A percentile compares a stretch with the other conserved stretches of the same genome.
These are phyloP conservation scores for Phalacrocorax pelagicus DNA, from an alignment of 2,113 vertebrate genomes.

Conservation along the genomic window DNA sequence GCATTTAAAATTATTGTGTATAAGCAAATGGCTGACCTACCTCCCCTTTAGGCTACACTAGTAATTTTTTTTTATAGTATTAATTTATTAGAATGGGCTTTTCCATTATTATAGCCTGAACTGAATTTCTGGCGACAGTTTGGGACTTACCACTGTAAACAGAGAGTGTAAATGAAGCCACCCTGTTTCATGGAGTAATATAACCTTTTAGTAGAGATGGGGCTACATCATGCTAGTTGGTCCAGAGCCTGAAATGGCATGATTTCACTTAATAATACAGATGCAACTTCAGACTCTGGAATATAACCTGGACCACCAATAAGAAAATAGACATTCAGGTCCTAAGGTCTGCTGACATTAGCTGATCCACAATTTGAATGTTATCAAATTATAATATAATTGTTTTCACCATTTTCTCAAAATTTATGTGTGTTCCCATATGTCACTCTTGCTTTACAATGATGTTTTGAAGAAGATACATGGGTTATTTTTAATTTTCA, in stretches of 20 bases:
- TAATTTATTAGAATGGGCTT: not conserved
- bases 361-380: not conserved
- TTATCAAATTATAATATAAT: not conserved
- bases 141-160: not conserved
- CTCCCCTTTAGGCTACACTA: not conserved
- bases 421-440: not conserved
- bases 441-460: not conserved
- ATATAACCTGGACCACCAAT: not conserved
- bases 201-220: not conserved
- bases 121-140: not conserved
- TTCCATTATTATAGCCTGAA: not conserved
- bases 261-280: not conserved
- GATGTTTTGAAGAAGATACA: not conserved
- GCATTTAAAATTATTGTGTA: not conserved
- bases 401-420: not conserved
- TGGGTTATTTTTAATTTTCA: not conserved
- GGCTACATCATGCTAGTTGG: not conserved
- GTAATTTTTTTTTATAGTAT: not conserved
- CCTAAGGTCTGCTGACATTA: not conserved
- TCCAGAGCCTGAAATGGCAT: not conserved
- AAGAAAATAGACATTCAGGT: not conserved
- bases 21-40: not conserved
- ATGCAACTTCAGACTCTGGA: not conserved
- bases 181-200: accelerated
- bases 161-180: not conserved